Conservation (phyloP, 2,797 vertebrate genomes). For the Simalia tracyae region DNA sequence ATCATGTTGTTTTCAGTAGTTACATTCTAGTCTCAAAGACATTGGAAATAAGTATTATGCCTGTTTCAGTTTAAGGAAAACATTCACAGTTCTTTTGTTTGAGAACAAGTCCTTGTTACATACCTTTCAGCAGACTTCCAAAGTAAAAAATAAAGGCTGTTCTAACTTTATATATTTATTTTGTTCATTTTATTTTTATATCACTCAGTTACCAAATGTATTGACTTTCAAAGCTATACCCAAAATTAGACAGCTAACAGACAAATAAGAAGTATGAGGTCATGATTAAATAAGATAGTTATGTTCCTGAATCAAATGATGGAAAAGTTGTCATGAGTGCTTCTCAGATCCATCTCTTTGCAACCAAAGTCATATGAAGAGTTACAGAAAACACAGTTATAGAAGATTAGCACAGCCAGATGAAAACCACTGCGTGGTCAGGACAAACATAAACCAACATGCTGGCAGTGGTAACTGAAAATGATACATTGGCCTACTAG, state of each 20-base stretch:
- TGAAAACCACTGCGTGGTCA: background rate
- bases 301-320: background rate
- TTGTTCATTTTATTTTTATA: no score
- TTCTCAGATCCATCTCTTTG: background rate
- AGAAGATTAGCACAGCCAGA: background rate
- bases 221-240: no score
- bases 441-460: background rate
- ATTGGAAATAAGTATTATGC: slow-evolving; percentile 20
- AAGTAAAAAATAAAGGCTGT: background rate
- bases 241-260: background rate
- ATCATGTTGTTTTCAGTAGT: slow-evolving; percentile 33
- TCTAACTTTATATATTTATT: background rate
- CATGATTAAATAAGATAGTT: background rate
- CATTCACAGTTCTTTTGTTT: slow-evolving; percentile 23
- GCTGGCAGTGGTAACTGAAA: background rate
- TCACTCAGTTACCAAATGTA: no score
- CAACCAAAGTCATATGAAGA: background rate
- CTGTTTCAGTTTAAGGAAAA: slow-evolving; percentile 5
- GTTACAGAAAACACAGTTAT: background rate
- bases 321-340: background rate
- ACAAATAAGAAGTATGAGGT: background rate
- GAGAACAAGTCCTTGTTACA: background rate
- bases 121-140: background rate
- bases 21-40: slow-evolving; percentile 4
- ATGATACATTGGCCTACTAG: background rate